A percentile compares a stretch with the other conserved stretches of the same genome.
These are phyloP conservation scores for Eutrigla gurnardus DNA, from an alignment of 2,797 vertebrate species.

Conservation along the genomic window DNA sequence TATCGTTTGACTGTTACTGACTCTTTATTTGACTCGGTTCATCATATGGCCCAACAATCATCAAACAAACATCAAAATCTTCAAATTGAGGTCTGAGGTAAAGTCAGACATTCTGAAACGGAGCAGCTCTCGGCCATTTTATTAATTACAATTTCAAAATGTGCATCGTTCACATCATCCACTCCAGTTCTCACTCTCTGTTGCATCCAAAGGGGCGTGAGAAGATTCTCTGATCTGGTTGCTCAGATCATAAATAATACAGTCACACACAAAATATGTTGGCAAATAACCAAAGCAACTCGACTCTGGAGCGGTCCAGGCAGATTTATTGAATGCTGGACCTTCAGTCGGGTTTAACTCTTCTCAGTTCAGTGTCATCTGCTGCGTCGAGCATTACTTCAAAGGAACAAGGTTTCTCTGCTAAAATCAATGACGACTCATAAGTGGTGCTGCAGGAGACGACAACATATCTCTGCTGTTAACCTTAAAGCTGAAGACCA, in stretches of 20 bases:
- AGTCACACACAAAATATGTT: neutral
- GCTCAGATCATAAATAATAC: conserved; percentile 6
- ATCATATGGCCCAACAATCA: too few relatives aligned
- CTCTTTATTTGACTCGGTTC: too few relatives aligned
- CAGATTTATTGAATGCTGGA: neutral
- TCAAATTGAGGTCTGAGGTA: too few relatives aligned
- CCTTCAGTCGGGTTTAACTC: too few relatives aligned
- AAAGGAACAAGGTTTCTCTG: neutral
- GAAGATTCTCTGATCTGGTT: neutral
- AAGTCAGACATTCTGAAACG: too few relatives aligned
- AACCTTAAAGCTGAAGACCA: neutral
- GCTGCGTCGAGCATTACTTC: too few relatives aligned
- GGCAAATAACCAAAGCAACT: neutral
- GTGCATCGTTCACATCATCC: too few relatives aligned
- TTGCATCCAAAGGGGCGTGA: neutral
- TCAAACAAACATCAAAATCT: too few relatives aligned
- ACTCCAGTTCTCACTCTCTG: neutral
- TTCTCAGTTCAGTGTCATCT: too few relatives aligned
- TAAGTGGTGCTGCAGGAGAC: neutral
- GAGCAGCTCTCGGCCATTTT: too few relatives aligned
- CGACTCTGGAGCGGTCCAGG: neutral
- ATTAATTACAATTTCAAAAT: too few relatives aligned
- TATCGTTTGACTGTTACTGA: too few relatives aligned
- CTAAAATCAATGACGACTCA: neutral
- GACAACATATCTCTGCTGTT: neutral